These are phyloP conservation scores for Forbesichthys papilliferus DNA, from an alignment of 2,113 vertebrate genomes.

Conservation along the genomic window DNA sequence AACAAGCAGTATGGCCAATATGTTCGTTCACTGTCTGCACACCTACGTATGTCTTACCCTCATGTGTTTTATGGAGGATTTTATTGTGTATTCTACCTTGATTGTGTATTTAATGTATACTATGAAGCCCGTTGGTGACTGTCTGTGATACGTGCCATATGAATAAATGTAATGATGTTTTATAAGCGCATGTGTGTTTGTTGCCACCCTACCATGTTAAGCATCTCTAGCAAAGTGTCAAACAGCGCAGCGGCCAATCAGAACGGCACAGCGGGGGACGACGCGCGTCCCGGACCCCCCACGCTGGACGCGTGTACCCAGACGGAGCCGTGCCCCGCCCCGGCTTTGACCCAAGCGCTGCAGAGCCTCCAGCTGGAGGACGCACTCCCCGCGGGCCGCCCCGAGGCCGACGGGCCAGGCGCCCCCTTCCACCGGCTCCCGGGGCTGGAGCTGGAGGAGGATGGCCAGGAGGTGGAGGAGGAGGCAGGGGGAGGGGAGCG, in stretches of 20 bases:
- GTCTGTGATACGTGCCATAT: too few species aligned
- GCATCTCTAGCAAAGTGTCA: constrained; percentile 62
- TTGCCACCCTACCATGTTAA: constrained; percentile 20
- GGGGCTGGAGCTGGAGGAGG: constrained; percentile 60
- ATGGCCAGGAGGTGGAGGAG: constrained; percentile 48
- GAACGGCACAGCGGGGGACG: constrained; percentile 55
- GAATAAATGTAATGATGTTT: neutral
- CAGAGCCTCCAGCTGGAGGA: constrained; percentile 73
- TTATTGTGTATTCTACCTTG: too few species aligned
- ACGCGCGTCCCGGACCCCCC: constrained; percentile 29
- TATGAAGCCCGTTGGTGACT: neutral
- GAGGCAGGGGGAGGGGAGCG: constrained; percentile 29
- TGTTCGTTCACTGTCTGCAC: too few species aligned
- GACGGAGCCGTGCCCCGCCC: constrained; percentile 56
- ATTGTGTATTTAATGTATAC: neutral
- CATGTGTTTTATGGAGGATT: too few species aligned
- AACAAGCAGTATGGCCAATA: too few species aligned
- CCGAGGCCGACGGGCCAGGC: constrained; percentile 23
- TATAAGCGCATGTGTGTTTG: constrained; percentile 7
- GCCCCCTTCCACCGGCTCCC: constrained; percentile 54
- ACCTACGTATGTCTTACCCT: too few species aligned
- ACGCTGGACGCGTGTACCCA: constrained; percentile 71
- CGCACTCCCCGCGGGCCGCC: constrained; percentile 49
- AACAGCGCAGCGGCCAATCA: constrained; percentile 52
- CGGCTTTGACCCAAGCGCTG: constrained; percentile 25